Conservation (phyloP, 2,113 vertebrate genomes). For the Oreochromis niloticus region DNA sequence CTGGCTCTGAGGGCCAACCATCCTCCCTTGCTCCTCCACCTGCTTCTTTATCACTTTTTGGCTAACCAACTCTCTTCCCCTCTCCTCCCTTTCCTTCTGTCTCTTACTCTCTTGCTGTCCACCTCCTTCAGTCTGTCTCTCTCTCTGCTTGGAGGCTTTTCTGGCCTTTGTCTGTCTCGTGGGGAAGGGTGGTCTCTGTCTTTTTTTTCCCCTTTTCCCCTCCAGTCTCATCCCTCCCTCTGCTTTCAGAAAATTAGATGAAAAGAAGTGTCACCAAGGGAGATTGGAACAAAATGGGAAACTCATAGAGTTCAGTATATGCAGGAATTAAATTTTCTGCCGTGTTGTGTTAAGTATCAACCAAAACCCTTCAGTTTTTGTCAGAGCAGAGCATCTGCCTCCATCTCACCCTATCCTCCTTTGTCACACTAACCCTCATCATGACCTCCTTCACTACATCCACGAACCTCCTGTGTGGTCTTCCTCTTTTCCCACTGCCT, state of each 20-base stretch:
- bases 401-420: not conserved
- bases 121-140: not conserved
- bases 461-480: not conserved
- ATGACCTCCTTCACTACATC: not conserved
- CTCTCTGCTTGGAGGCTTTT: constrained; percentile 6
- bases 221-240: not conserved
- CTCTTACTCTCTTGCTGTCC: not conserved
- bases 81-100: not conserved
- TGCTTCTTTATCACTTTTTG: constrained; percentile 17
- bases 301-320: not conserved
- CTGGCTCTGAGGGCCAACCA: not conserved
- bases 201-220: not conserved
- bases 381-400: not conserved
- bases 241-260: not conserved
- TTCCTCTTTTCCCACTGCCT: not conserved
- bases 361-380: not conserved
- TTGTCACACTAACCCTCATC: not conserved
- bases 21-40: constrained; percentile 29
- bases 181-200: constrained; percentile 12
- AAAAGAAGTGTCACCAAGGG: not conserved
- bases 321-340: not conserved
- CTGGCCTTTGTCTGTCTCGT: constrained; percentile 23
- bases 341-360: not conserved
- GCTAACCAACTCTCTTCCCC: not conserved
- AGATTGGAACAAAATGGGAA: not conserved